phyloP scores from a whole-genome alignment of 2,797 vertebrate species.

The Pangasius macronema region DNA sequence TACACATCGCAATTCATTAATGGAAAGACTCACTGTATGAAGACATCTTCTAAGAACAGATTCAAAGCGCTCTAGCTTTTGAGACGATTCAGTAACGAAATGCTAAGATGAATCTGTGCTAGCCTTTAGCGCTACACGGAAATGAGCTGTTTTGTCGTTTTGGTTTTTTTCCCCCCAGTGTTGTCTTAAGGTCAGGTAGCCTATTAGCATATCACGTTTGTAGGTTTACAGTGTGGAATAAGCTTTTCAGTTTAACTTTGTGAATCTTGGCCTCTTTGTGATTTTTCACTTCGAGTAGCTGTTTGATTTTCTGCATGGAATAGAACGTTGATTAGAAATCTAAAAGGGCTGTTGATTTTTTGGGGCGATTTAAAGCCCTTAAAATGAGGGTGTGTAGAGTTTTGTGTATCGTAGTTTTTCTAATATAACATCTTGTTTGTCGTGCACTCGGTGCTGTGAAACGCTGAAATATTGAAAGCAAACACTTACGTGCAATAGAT shows the following conservation, averaged over 20 bases:
- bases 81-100: neutral
- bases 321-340: slow-evolving; percentile 26
- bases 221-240: slow-evolving; percentile 59
- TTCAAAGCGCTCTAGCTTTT: neutral
- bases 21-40: neutral
- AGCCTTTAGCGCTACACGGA: neutral
- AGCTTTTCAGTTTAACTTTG: slow-evolving; percentile 55
- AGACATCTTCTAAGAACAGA: neutral
- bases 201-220: slow-evolving; percentile 33
- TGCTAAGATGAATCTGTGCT: neutral
- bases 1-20: neutral
- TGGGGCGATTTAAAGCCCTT: neutral
- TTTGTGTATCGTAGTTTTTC: slow-evolving; percentile 57
- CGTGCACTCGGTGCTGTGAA: slow-evolving; percentile 68
- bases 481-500: slow-evolving; percentile 54
- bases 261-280: neutral
- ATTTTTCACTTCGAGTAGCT: neutral
- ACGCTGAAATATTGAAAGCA: slow-evolving; percentile 48
- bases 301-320: slow-evolving; percentile 50
- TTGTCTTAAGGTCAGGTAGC: slow-evolving; percentile 73
- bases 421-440: slow-evolving; percentile 56
- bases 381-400: slow-evolving; percentile 44
- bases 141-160: neutral
- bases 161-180: neutral
- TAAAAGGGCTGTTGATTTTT: slow-evolving; percentile 12